Evolutionary conservation across 1,140 invertebrate species (phyloP), one percentile per base, ranked within the genome.

Genomic region (Orchesella cincta): DNA sequence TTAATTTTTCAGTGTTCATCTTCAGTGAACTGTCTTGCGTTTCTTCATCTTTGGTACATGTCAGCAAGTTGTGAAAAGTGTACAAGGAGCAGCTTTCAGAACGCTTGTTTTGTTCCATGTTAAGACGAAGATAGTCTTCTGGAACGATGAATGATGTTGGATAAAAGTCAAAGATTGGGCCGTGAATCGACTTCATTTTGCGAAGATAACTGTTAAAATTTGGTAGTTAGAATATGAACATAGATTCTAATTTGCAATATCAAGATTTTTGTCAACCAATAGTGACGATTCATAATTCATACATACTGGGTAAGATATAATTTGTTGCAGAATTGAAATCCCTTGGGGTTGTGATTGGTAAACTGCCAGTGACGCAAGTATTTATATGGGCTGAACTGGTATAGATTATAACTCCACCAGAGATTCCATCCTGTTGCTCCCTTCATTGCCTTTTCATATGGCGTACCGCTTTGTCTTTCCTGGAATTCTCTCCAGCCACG

Each of bases 341-440:
- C 92, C 84, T 93, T 92, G 1, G 93, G 93, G 83, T 94, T 93
- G 82, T 94, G 92, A 84, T 95, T 95, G 77, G 93, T 90, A 76
- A 92, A 93, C 91, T 81, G 80, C 80, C 80, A 81, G 23, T 70
- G 70, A 29, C 78, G 73, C 12, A 79, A 35, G 14, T 70, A 29
- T 3, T 75, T 34, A 29, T 52, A 54, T 28, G 51, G 78, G 74
- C 46, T 74, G 5, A 33, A 36, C 18, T 20, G 51, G 23, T 34
- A 73, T 5, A 78, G 31, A 29, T 23, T 62, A 26, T 57, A 78
- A 31, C 74, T 29, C 81, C 81, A 81, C 81, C 81, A 81, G 18
- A 81, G 62, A 54, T 81, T 81, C 80, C 80, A 81, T 1, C 77
- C 75, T 39, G 71, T 46, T n/a, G 34, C 39, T 5, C 71, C 12